These are phyloP conservation scores for Molorchus minor DNA, from an alignment of 2,888 invertebrate species.

Conservation along the genomic window DNA sequence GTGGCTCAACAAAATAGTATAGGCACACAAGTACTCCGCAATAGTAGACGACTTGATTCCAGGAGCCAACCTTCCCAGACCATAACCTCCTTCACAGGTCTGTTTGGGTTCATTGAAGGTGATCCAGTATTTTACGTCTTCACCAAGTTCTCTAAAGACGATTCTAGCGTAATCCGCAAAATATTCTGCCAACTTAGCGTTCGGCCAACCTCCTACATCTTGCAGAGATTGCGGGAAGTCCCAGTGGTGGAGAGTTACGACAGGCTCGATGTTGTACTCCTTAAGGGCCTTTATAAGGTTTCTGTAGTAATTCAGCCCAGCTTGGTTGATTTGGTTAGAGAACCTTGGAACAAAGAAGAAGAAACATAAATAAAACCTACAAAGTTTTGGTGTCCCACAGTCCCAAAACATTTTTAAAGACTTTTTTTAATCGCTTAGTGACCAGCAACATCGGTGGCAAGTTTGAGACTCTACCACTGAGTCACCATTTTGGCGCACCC, in stretches of 20 bases:
- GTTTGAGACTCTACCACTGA: too few relatives aligned
- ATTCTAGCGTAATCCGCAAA: conserved; percentile 68
- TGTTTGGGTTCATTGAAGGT: conserved; percentile 72
- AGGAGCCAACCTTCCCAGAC: conserved; percentile 65
- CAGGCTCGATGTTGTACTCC: conserved; percentile 65
- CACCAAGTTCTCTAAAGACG: conserved; percentile 60
- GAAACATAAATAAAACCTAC: too few relatives aligned
- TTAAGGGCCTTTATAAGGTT: conserved; percentile 71
- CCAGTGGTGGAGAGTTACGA: conserved; percentile 66
- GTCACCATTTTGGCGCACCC: too few relatives aligned
- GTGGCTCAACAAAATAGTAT: conserved; percentile 73
- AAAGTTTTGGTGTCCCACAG: too few relatives aligned
- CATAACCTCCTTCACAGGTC: conserved; percentile 63
- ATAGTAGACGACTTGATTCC: conserved; percentile 66
- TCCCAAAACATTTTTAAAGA: too few relatives aligned
- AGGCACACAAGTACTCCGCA: conserved; percentile 71
- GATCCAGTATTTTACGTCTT: conserved; percentile 71
- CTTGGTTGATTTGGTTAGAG: conserved; percentile 69
- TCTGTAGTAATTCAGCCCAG: conserved; percentile 79
- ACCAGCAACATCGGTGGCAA: too few relatives aligned
- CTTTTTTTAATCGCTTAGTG: too few relatives aligned
- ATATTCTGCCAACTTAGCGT: conserved; percentile 68
- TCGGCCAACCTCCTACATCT: conserved; percentile 69
- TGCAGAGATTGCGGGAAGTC: conserved; percentile 66
- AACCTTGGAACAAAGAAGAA: too few relatives aligned